Evolutionary conservation across 2,797 vertebrate species (phyloP).

Genomic region (Eupleurogrammus muticus): DNA sequence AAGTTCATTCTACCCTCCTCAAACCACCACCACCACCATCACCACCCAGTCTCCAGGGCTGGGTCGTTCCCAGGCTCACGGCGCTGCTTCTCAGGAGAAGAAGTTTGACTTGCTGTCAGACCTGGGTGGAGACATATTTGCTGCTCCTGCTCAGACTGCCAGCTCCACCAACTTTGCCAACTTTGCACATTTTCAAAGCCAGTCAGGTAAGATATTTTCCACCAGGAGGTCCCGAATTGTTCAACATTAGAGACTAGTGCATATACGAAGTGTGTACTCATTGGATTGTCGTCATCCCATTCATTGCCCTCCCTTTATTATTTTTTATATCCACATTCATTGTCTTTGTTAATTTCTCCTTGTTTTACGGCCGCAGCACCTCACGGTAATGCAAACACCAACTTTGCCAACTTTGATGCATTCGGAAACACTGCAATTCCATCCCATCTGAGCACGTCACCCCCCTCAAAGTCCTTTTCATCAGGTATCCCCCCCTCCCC

Average conservation of each 20-base stretch:
- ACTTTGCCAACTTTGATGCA: conserved; percentile 99
- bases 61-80: conserved; percentile 87
- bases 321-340: conserved; percentile 79
- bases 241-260: not conserved
- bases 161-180: conserved; percentile 96
- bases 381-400: conserved; percentile 94
- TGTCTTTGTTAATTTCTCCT: conserved; percentile 67
- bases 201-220: conserved; percentile 85
- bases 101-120: conserved; percentile 97
- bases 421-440: conserved; percentile 96
- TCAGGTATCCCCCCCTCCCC: conserved; percentile 72
- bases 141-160: conserved; percentile 87
- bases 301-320: conserved; percentile 30
- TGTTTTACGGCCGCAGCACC: conserved; percentile 90
- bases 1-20: not conserved
- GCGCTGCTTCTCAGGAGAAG: conserved; percentile 88
- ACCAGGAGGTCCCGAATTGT: not conserved
- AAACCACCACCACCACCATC: no score
- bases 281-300: conserved; percentile 39
- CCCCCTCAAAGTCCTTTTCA: conserved; percentile 85
- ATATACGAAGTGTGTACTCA: not conserved
- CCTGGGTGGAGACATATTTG: conserved; percentile 98
- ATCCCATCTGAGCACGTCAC: conserved; percentile 95
- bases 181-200: conserved; percentile 98
- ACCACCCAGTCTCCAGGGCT: conserved; percentile 89